Base-by-base conservation (phyloP, 2,113 vertebrate genomes). In the Xyrauchen texanus region DNA sequence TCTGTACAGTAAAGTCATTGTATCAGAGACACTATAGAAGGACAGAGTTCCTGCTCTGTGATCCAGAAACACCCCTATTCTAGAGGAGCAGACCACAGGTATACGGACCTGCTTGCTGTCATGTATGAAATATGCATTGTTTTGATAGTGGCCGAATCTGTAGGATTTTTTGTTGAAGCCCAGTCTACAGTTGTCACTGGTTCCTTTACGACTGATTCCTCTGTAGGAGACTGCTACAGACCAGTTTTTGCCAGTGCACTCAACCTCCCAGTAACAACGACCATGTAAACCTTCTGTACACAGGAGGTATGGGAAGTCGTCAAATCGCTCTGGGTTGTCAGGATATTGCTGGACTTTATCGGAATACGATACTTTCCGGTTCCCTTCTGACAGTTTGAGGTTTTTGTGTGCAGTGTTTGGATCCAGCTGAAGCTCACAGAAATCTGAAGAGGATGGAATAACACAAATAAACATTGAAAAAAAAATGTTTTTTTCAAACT, bases 61-160 rank as follows among this genome's bases (percentile, higher is more conserved):
- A 63, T 95, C 88, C 87, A 95, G 76, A 53, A 88, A 89, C 66
- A 95, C 13, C 0, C 94, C 95, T 60, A 95, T 86, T 34, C 86
- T 87, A 64, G 34, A 76, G 6, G 82, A 86, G 1, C 21, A 34
- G 1, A 53, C 4, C 53, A 5, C 21, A 34, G 21, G 10, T 69
- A 95, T 82, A 13, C n/a, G 0, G 10, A 70, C n/a, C 8, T 6
- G 4, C 4, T 3, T 4, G 4, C 58, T 44, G 0, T 90, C 47
- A 72, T 96, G 93, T 89, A 90, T 90, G 72, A 92, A 90, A 85
- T 88, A 85, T 65, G 86, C 87, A 0, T 86, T 90, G 0, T 89
- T 81, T 3, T 93, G 91, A 0, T 91, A 91, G 77, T 82, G 2
- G 13, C 91, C 80, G 91, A 94, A 0, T 85, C 89, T 82, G 76